These are phyloP conservation scores for Poecile atricapillus DNA, from an alignment of 2,113 vertebrate species.

Conservation along the genomic window DNA sequence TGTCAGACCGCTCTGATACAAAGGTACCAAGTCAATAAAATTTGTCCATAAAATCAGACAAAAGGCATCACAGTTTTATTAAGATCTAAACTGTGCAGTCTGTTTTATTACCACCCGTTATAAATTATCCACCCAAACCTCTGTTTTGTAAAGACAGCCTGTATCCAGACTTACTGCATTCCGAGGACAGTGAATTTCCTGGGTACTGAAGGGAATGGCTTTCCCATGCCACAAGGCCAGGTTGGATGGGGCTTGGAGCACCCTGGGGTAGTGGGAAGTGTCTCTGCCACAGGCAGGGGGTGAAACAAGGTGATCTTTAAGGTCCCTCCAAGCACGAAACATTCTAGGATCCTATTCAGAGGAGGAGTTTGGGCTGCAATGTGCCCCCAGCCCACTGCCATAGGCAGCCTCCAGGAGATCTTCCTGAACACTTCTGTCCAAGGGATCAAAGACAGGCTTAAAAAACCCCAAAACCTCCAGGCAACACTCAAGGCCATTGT, in stretches of 20 bases:
- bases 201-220: not conserved
- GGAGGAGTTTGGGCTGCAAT: rapidly evolving
- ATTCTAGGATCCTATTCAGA: not conserved
- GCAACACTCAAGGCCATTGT: not conserved
- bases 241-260: rapidly evolving
- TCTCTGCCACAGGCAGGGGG: not conserved
- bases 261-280: not conserved
- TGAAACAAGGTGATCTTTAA: not conserved
- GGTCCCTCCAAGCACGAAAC: not conserved
- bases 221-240: not conserved
- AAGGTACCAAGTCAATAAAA: not conserved
- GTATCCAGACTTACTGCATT: not conserved
- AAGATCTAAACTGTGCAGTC: not conserved
- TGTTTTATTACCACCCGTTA: not conserved
- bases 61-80: not conserved
- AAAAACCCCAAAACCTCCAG: not conserved
- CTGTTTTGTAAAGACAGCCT: not conserved
- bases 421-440: not conserved
- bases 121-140: not conserved
- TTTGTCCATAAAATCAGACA: constrained; percentile 25
- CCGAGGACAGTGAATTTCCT: not conserved
- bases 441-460: not conserved
- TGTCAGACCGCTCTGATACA: not conserved
- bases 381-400: not conserved
- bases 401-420: not conserved